These are phyloP conservation scores for Vireo altiloquus DNA, from an alignment of 2,113 vertebrate species.

Conservation along the genomic window DNA sequence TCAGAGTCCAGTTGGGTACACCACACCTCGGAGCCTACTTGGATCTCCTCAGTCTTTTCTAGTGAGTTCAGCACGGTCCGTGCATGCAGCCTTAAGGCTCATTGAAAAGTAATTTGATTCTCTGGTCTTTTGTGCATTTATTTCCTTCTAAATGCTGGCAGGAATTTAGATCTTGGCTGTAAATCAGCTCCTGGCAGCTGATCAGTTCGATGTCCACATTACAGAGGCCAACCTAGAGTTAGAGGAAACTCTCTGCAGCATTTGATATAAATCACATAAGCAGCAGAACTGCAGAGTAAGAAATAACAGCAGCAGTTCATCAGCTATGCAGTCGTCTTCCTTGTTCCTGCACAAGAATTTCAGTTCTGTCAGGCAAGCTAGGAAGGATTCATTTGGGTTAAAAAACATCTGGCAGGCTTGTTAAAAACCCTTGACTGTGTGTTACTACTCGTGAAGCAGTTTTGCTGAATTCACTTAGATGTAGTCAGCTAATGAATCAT, in stretches of 20 bases:
- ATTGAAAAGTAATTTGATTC: neutral
- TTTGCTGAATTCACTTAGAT: neutral
- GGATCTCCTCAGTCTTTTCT: neutral
- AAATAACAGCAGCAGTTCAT: neutral
- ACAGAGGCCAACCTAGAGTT: neutral
- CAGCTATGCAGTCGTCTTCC: neutral
- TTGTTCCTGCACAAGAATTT: neutral
- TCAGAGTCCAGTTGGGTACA: neutral
- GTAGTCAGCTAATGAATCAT: neutral
- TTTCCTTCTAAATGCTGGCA: neutral
- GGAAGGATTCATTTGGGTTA: neutral
- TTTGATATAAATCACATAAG: constrained; percentile 18
- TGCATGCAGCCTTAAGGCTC: neutral
- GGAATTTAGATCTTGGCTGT: neutral
- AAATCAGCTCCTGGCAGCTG: neutral
- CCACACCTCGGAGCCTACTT: neutral
- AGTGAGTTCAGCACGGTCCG: rapidly evolving
- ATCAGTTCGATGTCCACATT: neutral
- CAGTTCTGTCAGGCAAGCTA: neutral
- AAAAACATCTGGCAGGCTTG: neutral
- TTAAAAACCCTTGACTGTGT: neutral
- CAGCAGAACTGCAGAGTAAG: constrained; percentile 19
- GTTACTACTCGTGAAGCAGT: neutral
- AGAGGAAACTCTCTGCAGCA: constrained; percentile 20
- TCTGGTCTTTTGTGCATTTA: neutral